Conservation (phyloP, 2,888 invertebrate species). For the Rosalia funebris region DNA sequence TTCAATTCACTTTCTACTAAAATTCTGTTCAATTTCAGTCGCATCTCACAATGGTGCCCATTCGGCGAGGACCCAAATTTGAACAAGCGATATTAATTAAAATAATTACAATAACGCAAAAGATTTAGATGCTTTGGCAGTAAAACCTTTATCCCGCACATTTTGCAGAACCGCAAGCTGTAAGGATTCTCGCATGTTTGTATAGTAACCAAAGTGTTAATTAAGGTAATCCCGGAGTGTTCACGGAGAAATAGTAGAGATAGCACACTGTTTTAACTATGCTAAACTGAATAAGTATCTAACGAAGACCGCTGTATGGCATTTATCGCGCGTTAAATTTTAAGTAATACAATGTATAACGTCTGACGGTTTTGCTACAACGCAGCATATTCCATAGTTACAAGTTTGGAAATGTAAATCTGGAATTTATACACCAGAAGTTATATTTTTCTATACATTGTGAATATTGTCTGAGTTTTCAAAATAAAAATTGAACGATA, state of each 20-base stretch:
- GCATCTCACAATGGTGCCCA: not conserved
- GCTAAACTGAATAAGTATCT: not conserved
- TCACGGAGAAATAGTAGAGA: slow-evolving; percentile 1
- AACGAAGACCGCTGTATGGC: not conserved
- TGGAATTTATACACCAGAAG: not conserved
- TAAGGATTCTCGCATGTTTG: slow-evolving; percentile 11
- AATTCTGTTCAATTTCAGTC: not conserved
- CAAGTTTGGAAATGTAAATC: not conserved
- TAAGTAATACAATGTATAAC: not conserved
- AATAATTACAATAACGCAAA: not conserved
- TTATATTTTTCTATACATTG: not conserved
- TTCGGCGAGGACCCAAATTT: not conserved
- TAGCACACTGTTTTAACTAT: slow-evolving; percentile 6
- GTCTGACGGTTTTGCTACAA: not conserved
- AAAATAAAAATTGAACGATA: no score
- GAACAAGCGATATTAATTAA: no score
- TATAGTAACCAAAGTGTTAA: slow-evolving; percentile 13
- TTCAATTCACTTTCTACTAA: not conserved
- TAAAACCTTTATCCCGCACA: slow-evolving; percentile 8
- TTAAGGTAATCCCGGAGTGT: slow-evolving; percentile 15
- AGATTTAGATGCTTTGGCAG: not conserved
- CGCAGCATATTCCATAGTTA: not conserved
- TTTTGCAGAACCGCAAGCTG: slow-evolving; percentile 17
- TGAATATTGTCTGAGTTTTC: no score
- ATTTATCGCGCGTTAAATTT: not conserved